Evolutionary conservation across 2,797 vertebrate genomes (phyloP), one percentile per base, ranked within the genome.

Genomic region (Ceyx erithaca): DNA sequence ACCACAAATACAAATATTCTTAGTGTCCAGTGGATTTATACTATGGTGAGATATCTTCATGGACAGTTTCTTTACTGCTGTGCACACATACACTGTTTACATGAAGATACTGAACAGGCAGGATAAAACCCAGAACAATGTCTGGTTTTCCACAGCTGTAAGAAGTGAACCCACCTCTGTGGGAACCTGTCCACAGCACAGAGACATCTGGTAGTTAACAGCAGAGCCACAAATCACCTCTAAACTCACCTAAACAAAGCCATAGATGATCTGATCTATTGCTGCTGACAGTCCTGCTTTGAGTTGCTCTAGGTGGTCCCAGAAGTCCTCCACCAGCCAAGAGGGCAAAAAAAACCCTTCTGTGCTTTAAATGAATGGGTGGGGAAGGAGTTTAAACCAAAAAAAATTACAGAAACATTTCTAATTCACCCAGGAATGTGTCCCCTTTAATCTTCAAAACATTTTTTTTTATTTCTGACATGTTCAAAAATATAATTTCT

Each of bases 221-320:
- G 54, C 37, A 88, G 88, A 82, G 78, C 59, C 80, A 91, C 92
- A 81, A 88, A 84, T 90, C 63, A 72, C 84, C 61, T 85, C 46
- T 66, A 75, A 93, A 93, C 30, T 68, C 77, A 83, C 66, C 66
- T 64, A 91, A 87, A 89, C 66, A 85, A 87, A 93, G 67, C 26
- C 51, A 52, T 37, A 52, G 72, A 69, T 83, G 14, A 83, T 72
- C 48, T 64, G 33, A 76, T 78, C 41, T 84, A 76, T 71, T 72
- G 85, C 55, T 63, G 55, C 52, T 75, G 71, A 55, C 61, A 77
- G 52, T 72, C 46, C 16, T 54, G 45, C 52, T 85, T 85, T 66
- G 28, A 92, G 28, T 45, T 72, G 31, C 37, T 90, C 41, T 73
- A 77, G 51, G 68, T 77, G 58, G 61, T 41, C n/a, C 40, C n/a